Percentiles rank a stretch among this genome's conserved stretches.
Conservation (phyloP, 2,888 invertebrate genomes). For the Polydrusus tereticollis region DNA sequence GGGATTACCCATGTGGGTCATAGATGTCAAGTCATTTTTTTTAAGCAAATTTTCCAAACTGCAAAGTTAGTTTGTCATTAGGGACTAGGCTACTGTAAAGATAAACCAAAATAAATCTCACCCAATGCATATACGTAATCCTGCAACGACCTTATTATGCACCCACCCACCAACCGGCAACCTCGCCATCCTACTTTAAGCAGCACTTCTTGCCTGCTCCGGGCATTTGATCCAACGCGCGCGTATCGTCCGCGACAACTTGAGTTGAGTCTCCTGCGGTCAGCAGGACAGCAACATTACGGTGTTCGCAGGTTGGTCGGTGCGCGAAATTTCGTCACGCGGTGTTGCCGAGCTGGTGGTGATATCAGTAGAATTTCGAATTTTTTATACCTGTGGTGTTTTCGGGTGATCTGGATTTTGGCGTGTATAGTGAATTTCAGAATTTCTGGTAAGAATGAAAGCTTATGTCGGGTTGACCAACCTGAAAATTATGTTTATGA, state of each 20-base stretch:
- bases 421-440: not conserved
- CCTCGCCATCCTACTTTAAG: conserved; percentile 53
- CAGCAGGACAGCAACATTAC: conserved; percentile 47
- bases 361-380: conserved; percentile 31
- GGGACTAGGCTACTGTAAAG: not conserved
- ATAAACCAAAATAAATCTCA: not conserved
- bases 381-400: conserved; percentile 8
- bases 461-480: too few species aligned
- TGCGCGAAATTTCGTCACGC: conserved; percentile 29
- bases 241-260: conserved; percentile 53
- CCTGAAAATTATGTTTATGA: too few species aligned
- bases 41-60: too few species aligned
- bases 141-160: conserved; percentile 42
- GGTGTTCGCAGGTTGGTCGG: conserved; percentile 33
- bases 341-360: conserved; percentile 32
- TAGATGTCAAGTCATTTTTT: too few species aligned
- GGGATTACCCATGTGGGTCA: too few species aligned
- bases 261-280: conserved; percentile 46
- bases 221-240: conserved; percentile 57
- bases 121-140: conserved; percentile 10
- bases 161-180: conserved; percentile 48
- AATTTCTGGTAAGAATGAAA: conserved; percentile 18
- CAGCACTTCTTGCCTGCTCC: conserved; percentile 44
- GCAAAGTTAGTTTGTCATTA: too few species aligned
- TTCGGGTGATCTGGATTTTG: conserved; percentile 1